Conservation (phyloP, 2,113 vertebrate species). For the Alligator mississippiensis region DNA sequence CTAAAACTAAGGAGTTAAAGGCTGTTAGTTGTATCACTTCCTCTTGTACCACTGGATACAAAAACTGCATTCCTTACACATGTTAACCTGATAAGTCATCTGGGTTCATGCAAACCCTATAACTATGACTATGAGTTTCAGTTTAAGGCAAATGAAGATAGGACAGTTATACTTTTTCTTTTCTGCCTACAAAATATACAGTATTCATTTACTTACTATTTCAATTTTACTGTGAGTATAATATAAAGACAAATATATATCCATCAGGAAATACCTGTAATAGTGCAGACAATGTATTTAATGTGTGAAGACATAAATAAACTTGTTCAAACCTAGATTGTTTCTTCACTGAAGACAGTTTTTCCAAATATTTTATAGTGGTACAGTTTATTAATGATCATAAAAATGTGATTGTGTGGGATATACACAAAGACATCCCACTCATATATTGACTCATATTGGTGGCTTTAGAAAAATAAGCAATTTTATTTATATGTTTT, state of each 20-base stretch:
- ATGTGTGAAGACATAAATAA: neutral
- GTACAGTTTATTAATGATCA: neutral
- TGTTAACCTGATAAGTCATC: too few relatives aligned
- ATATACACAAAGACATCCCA: neutral
- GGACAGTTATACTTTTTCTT: neutral
- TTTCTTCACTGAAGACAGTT: neutral
- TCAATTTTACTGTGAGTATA: neutral
- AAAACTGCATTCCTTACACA: too few relatives aligned
- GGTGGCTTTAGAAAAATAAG: neutral
- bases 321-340: too few relatives aligned
- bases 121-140: neutral
- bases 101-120: too few relatives aligned
- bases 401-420: neutral
- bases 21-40: too few relatives aligned
- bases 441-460: rapidly evolving
- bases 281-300: neutral
- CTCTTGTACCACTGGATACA: too few relatives aligned
- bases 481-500: neutral
- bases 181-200: neutral
- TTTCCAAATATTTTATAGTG: neutral
- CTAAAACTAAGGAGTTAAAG: too few relatives aligned
- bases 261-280: neutral
- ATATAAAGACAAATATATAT: neutral
- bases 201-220: neutral
- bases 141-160: neutral